Evolutionary conservation across 1,140 invertebrate species (phyloP).

Genomic region (Gryon sp.): DNA sequence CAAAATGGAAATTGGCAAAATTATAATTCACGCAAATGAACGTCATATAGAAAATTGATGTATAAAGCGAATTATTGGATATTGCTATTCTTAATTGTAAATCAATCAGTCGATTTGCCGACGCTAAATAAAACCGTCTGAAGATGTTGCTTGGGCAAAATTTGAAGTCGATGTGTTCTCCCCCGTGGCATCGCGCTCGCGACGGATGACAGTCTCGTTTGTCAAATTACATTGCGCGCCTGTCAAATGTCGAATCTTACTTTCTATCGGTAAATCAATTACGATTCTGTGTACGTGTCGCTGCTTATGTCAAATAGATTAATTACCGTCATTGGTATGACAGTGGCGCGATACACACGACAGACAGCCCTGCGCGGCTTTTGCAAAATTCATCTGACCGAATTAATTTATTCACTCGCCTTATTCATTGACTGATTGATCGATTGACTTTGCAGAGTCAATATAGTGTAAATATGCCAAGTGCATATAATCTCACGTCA

Average conservation of each 20-base stretch:
- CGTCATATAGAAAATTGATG: too few species aligned
- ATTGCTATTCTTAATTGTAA: slow-evolving; percentile 13
- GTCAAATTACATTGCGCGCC: slow-evolving; percentile 54
- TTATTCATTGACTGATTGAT: too few species aligned
- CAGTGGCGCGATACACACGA: slow-evolving; percentile 14
- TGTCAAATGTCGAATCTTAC: slow-evolving; percentile 54
- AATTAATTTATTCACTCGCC: too few species aligned
- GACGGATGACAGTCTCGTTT: slow-evolving; percentile 55
- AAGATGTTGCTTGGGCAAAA: slow-evolving; percentile 1
- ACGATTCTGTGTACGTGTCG: slow-evolving; percentile 14
- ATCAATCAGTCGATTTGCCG: slow-evolving; percentile 11
- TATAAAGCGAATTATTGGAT: too few species aligned
- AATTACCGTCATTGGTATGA: slow-evolving; percentile 29
- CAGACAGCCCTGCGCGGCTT: slow-evolving; percentile 14
- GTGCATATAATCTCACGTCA: too few species aligned
- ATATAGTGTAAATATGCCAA: too few species aligned
- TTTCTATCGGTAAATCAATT: slow-evolving; percentile 51
- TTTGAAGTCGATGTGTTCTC: not conserved
- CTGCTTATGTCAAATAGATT: slow-evolving; percentile 28
- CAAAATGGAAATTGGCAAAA: too few species aligned
- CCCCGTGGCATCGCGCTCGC: slow-evolving; percentile 2
- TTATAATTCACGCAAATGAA: too few species aligned
- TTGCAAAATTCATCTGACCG: slow-evolving; percentile 6
- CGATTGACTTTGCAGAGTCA: too few species aligned
- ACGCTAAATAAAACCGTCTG: slow-evolving; percentile 33